Evolutionary conservation across 2,797 vertebrate genomes (phyloP).

Genomic region (Percopsis omiscomaycus): DNA sequence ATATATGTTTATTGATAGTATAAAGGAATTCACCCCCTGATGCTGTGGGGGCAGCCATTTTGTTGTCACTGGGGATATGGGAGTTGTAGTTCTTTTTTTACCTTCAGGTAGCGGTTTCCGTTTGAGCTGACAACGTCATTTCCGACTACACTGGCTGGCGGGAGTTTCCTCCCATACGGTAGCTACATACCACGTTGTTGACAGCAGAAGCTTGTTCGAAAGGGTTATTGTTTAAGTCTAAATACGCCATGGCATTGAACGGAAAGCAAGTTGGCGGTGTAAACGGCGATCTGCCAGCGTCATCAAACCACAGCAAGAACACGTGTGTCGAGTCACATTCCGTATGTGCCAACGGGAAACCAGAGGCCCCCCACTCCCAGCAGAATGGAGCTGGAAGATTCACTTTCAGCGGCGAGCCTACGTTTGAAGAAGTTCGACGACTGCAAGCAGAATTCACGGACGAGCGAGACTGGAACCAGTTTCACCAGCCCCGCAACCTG

Average conservation of each 20-base stretch:
- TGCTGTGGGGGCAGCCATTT: conserved; percentile 70
- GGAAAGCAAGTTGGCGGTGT: conserved; percentile 16
- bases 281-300: neutral
- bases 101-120: too few species aligned
- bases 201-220: neutral
- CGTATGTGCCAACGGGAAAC: conserved; percentile 19
- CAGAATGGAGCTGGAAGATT: conserved; percentile 53
- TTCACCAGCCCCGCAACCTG: conserved; percentile 88
- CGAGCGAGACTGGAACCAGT: conserved; percentile 88
- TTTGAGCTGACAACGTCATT: conserved; percentile 16
- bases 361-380: neutral
- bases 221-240: accelerated
- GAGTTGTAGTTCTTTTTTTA: conserved; percentile 66
- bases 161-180: conserved; percentile 35
- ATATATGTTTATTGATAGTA: conserved; percentile 49
- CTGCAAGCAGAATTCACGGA: conserved; percentile 86
- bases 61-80: conserved; percentile 34
- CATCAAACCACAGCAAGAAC: conserved; percentile 8
- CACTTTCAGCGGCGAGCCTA: conserved; percentile 71
- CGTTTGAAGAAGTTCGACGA: conserved; percentile 76
- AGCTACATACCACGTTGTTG: neutral
- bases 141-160: conserved; percentile 42
- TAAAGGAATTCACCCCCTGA: conserved; percentile 46
- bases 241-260: conserved; percentile 62
- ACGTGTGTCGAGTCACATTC: neutral